A percentile compares a stretch with the other conserved stretches of the same genome.
These are phyloP conservation scores for Cathartes aura DNA, from an alignment of 2,113 vertebrate genomes.

Conservation along the genomic window DNA sequence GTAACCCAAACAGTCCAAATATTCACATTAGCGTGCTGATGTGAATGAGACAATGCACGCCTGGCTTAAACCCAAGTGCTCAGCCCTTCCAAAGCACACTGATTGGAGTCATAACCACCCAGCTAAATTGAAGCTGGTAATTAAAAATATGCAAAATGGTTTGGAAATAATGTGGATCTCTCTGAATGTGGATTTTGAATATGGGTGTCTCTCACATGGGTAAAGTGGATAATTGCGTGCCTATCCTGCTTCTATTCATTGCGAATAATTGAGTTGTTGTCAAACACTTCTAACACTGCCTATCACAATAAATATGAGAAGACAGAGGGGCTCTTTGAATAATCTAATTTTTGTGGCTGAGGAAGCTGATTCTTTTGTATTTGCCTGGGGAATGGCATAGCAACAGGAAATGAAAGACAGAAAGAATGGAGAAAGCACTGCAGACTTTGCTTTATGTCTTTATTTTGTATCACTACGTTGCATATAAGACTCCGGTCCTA, in stretches of 20 bases:
- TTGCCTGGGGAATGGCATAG: constrained; percentile 51
- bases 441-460: background rate
- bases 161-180: constrained; percentile 47
- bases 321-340: constrained; percentile 40
- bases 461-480: accelerated
- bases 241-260: constrained; percentile 56
- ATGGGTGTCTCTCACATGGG: constrained; percentile 55
- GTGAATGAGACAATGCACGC: background rate
- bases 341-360: constrained; percentile 49
- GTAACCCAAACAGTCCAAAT: background rate
- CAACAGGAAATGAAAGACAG: constrained; percentile 42
- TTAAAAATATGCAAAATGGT: constrained; percentile 69
- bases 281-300: constrained; percentile 63
- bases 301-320: constrained; percentile 61
- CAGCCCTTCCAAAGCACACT: constrained; percentile 46
- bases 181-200: constrained; percentile 57
- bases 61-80: constrained; percentile 41
- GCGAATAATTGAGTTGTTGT: constrained; percentile 68
- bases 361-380: constrained; percentile 50
- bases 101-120: constrained; percentile 63
- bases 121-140: constrained; percentile 50
- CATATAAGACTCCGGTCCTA: background rate
- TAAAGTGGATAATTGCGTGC: constrained; percentile 70
- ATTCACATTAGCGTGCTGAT: background rate
- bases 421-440: background rate